Conservation (phyloP, 2,797 vertebrate genomes). For the Pitangus sulphuratus region DNA sequence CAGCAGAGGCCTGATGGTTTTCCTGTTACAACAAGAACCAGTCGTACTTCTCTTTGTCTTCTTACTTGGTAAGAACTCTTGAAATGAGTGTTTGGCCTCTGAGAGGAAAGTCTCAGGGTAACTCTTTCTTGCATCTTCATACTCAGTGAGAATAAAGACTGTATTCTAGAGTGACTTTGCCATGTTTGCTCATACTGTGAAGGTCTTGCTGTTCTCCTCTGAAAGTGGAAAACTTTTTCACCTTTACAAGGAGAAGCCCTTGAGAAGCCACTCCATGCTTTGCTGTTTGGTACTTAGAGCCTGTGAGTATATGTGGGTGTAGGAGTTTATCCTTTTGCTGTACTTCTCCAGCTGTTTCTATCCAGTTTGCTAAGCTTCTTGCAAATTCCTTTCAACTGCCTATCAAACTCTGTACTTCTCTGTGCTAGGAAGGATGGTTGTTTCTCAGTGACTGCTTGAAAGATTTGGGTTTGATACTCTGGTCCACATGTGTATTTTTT, state of each 20-base stretch:
- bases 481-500: background rate
- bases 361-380: background rate
- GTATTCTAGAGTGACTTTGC: background rate
- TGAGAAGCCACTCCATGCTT: background rate
- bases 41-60: background rate
- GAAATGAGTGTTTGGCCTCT: background rate
- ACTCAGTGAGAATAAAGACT: background rate
- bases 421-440: background rate
- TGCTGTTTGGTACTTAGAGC: background rate
- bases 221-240: background rate
- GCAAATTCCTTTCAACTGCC: background rate
- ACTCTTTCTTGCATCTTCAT: background rate
- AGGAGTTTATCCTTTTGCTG: background rate
- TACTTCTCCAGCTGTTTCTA: background rate
- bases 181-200: background rate
- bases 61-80: background rate
- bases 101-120: background rate
- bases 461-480: background rate
- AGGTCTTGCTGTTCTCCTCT: background rate
- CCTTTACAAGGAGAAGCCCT: background rate
- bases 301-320: background rate
- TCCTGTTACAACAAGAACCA: background rate
- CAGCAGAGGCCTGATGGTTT: background rate
- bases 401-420: background rate
- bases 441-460: background rate